Conservation (phyloP, 2,888 invertebrate species). For the Andrena fulva region DNA sequence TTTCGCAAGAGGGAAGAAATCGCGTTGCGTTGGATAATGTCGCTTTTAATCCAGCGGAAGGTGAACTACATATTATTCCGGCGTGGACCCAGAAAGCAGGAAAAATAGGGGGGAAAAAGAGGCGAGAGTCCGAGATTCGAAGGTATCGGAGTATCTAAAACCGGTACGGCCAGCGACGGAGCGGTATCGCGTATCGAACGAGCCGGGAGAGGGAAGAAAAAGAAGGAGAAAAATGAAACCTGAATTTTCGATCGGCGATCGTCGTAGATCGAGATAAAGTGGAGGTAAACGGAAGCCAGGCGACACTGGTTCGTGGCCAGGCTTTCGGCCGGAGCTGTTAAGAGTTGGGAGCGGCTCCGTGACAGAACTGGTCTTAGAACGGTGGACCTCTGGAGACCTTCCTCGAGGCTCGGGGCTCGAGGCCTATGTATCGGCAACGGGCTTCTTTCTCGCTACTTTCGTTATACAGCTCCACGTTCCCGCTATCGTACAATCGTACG, state of each 20-base stretch:
- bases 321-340: constrained; percentile 72
- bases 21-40: neutral
- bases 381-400: constrained; percentile 56
- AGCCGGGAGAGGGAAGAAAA: constrained; percentile 9
- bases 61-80: constrained; percentile 59
- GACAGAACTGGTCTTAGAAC: constrained; percentile 77
- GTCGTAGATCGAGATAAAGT: constrained; percentile 69
- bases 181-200: constrained; percentile 48
- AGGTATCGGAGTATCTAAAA: constrained; percentile 58
- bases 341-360: constrained; percentile 76
- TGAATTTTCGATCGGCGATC: constrained; percentile 64
- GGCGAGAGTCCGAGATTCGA: constrained; percentile 45
- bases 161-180: constrained; percentile 48
- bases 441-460: constrained; percentile 2
- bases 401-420: constrained; percentile 39
- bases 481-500: neutral
- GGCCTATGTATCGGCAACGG: neutral
- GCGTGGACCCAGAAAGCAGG: constrained; percentile 40
- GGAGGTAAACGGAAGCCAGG: constrained; percentile 75
- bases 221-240: constrained; percentile 50
- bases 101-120: constrained; percentile 21
- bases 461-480: neutral
- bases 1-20: constrained; percentile 37
- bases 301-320: constrained; percentile 72
- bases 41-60: constrained; percentile 19